phyloP scores from a whole-genome alignment of 2,888 invertebrate species.

The Drosophila koepferae region DNA sequence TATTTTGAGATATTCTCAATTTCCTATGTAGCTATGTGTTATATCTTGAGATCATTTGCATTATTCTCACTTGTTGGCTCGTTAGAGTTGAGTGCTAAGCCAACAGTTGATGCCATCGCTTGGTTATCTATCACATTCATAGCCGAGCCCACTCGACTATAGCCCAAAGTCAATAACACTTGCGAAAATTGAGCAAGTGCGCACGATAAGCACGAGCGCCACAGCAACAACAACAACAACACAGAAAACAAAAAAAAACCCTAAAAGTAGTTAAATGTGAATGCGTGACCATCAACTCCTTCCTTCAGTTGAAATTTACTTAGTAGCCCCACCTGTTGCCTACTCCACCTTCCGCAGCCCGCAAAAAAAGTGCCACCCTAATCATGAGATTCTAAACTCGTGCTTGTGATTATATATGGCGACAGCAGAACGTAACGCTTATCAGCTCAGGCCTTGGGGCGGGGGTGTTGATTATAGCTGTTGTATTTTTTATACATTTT shows the following conservation, averaged over 20 bases:
- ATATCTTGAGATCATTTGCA: constrained; percentile 17
- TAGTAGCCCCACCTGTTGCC: neutral
- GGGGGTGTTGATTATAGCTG: constrained; percentile 10
- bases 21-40: neutral
- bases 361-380: constrained; percentile 34
- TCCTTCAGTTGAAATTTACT: constrained; percentile 1
- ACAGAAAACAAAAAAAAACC: neutral
- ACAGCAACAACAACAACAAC: constrained; percentile 22
- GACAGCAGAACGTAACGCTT: constrained; percentile 52
- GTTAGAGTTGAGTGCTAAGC: neutral
- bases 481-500: constrained; percentile 9
- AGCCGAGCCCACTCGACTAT: constrained; percentile 73
- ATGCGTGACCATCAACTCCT: constrained; percentile 46
- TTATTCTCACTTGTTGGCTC: constrained; percentile 17
- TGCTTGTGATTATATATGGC: constrained; percentile 62
- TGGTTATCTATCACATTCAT: constrained; percentile 39
- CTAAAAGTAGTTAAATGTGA: constrained; percentile 28
- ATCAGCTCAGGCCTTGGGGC: constrained; percentile 30
- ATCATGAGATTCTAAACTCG: constrained; percentile 76
- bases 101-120: constrained; percentile 8
- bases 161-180: constrained; percentile 66
- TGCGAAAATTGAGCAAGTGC: constrained; percentile 69
- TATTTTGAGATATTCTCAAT: neutral
- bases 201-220: constrained; percentile 57
- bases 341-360: neutral